These are phyloP conservation scores for zebrafish (Danio rerio) DNA, from an alignment of 2,113 vertebrate genomes.

Conservation along the genomic window GRCz12tu NC_133185.1:8495501-8496000, in stretches of 20 bases:
- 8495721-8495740: background rate
- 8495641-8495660: background rate
- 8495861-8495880: background rate
- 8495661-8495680: background rate
- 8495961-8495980: no score
- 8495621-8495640: background rate
- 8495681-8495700: background rate
- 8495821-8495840: background rate
- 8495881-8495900: background rate
- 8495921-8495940: no score
- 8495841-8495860: background rate
- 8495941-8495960: no score
- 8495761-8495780: no score
- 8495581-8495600: background rate
- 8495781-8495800: no score
- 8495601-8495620: background rate
- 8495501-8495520: conserved; percentile 55
- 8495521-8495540: conserved; percentile 68
- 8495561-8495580: background rate
- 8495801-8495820: no score
- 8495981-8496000: no score
- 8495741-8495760: background rate
- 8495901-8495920: no score
- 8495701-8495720: background rate
- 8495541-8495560: conserved; percentile 1